A percentile compares a stretch with the other conserved stretches of the same genome.
Conservation (phyloP, 2,888 invertebrate species). For the Aphidius colemani region DNA sequence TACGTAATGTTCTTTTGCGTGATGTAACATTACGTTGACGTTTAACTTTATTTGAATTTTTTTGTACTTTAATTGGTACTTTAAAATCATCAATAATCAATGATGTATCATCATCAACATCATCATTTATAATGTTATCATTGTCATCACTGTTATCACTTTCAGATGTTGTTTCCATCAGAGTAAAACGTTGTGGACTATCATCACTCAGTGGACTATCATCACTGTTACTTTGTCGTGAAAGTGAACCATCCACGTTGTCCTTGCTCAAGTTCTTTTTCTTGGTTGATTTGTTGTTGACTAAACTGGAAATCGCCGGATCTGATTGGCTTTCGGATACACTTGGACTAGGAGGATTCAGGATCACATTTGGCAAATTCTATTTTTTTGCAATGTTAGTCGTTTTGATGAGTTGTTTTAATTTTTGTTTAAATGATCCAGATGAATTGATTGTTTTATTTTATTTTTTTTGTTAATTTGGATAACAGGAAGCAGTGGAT, state of each 20-base stretch:
- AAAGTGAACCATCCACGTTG: conserved; percentile 30
- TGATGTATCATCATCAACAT: conserved; percentile 24
- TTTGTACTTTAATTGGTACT: conserved; percentile 31
- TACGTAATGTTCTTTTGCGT: conserved; percentile 26
- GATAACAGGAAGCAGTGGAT: conserved; percentile 3
- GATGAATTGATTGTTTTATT: too few relatives aligned
- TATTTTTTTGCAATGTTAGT: conserved; percentile 24
- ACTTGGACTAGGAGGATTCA: conserved; percentile 34
- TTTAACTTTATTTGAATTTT: conserved; percentile 26
- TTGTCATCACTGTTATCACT: conserved; percentile 29
- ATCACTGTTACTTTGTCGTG: conserved; percentile 29
- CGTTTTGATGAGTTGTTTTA: conserved; percentile 24
- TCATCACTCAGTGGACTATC: conserved; percentile 5
- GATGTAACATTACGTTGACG: conserved; percentile 31
- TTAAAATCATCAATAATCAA: conserved; percentile 35
- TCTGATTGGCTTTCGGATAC: conserved; percentile 52
- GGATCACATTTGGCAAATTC: conserved; percentile 46
- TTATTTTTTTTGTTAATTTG: conserved; percentile 23
- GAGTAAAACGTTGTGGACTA: conserved; percentile 15
- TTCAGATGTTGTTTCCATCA: conserved; percentile 32
- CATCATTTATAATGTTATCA: background rate
- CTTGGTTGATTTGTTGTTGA: conserved; percentile 41
- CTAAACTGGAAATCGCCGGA: conserved; percentile 58
- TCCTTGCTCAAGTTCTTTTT: conserved; percentile 20
- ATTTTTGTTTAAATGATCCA: too few relatives aligned